Base-by-base conservation (phyloP, 2,113 vertebrate genomes). In the Heteronetta atricapilla region DNA sequence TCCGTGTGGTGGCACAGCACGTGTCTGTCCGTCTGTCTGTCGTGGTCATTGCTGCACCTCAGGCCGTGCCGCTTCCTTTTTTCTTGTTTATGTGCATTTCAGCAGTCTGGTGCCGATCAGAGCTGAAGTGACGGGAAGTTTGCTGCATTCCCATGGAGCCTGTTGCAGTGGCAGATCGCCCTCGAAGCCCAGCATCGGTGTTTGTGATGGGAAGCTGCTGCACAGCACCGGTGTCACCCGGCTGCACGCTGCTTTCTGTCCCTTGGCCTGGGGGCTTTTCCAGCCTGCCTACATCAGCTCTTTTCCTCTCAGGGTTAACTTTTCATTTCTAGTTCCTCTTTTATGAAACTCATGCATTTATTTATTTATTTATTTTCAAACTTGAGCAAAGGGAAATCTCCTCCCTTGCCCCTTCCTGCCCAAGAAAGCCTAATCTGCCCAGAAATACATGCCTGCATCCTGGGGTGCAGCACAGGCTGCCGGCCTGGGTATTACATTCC, bases 231-330 rank as follows among this genome's bases (percentile, higher is more conserved):
- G 44, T 6, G 11, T 11, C 48, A 8, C 21, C 11, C 55, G 28
- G 36, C 40, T 82, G 5, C 1, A 13, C 6, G 2, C 66, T 46
- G 1, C 28, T n/a, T n/a, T n/a, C n/a, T 4, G 38, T 44, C 1
- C 21, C 46, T 67, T 56, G 56, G 5, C 56, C 88, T 53, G 10
- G 22, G 31, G 63, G 19, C 46, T 90, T 58, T 76, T 59, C 59
- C 48, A 58, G 44, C 64, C 15, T 66, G 34, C 40, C 40, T 40
- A 40, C 60, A 69, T 69, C 91, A 81, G 81, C 16, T 0, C 20
- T 83, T 88, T 90, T 67, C 56, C 77, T 94, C 56, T 15, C 11
- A 56, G 36, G 77, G 7, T 68, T 70, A 29, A 73, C 34, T 60
- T 58, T 58, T 34, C 20, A 22, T 62, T 31, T 34, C 25, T 66